Conservation (phyloP, 2,113 vertebrate species). For the Cyprinodon tularosa region DNA sequence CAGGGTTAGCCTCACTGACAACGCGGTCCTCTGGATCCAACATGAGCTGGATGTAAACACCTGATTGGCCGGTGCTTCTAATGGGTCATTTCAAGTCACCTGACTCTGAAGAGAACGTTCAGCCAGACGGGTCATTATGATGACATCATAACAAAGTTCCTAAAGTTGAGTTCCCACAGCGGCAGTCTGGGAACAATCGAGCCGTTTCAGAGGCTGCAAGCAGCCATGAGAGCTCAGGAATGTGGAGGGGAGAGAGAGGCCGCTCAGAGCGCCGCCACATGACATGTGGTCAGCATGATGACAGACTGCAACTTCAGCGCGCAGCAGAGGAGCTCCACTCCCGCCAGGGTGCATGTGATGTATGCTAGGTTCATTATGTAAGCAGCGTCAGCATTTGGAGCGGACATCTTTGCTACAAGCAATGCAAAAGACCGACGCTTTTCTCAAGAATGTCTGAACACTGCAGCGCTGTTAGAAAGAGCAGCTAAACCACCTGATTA, state of each 20-base stretch:
- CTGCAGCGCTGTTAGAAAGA: background rate
- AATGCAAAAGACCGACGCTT: background rate
- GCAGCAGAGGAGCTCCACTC: background rate
- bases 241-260: background rate
- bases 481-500: too few relatives aligned
- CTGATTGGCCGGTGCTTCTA: too few relatives aligned
- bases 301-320: background rate
- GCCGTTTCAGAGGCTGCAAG: background rate
- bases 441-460: background rate
- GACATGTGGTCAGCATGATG: background rate
- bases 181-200: background rate
- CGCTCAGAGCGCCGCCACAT: background rate
- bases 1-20: background rate
- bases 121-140: background rate
- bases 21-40: background rate
- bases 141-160: background rate
- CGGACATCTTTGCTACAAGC: background rate
- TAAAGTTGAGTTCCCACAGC: background rate
- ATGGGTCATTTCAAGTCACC: slow-evolving; percentile 11
- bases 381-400: background rate
- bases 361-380: background rate
- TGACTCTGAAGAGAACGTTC: too few relatives aligned
- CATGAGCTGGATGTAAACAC: slow-evolving; percentile 31
- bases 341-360: background rate
- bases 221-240: background rate